Conservation (phyloP, 2,888 invertebrate species). For the Shargacucullia verbasci region DNA sequence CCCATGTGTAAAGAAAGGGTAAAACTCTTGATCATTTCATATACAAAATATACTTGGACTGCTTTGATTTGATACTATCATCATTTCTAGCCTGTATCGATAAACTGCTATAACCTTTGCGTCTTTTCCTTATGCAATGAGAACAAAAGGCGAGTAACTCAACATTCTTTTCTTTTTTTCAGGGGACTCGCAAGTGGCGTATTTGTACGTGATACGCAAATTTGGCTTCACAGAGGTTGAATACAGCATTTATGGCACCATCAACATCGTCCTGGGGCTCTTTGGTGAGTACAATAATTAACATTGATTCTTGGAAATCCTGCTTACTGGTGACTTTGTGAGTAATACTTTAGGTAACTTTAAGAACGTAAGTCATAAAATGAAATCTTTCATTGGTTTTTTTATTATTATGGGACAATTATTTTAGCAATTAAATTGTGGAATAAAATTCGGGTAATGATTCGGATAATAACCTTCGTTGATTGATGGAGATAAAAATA, state of each 20-base stretch:
- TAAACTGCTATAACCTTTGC: too few species aligned
- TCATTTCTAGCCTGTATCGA: too few species aligned
- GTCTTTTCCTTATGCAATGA: constrained; percentile 15
- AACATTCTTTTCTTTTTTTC: constrained; percentile 61
- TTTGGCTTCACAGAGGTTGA: constrained; percentile 85
- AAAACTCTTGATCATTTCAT: too few species aligned
- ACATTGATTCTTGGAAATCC: constrained; percentile 20
- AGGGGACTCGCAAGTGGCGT: constrained; percentile 87
- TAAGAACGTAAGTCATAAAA: constrained; percentile 27
- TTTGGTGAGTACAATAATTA: constrained; percentile 74
- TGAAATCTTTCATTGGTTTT: constrained; percentile 14
- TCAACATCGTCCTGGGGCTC: constrained; percentile 82
- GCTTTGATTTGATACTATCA: too few species aligned
- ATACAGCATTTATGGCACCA: constrained; percentile 84
- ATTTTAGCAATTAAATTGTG: not conserved
- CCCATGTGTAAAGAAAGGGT: too few species aligned
- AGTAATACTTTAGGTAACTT: constrained; percentile 4
- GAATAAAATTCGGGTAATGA: not conserved
- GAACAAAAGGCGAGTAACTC: constrained; percentile 14
- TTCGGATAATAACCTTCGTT: not conserved
- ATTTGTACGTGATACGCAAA: constrained; percentile 83
- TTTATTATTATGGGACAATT: constrained; percentile 1
- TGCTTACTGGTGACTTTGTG: not conserved
- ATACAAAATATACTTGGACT: too few species aligned
- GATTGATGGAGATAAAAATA: not conserved